A percentile compares a stretch with the other conserved stretches of the same genome.
Evolutionary conservation across 2,113 vertebrate genomes (phyloP).

Genomic region (Hypanus sabinus): DNA sequence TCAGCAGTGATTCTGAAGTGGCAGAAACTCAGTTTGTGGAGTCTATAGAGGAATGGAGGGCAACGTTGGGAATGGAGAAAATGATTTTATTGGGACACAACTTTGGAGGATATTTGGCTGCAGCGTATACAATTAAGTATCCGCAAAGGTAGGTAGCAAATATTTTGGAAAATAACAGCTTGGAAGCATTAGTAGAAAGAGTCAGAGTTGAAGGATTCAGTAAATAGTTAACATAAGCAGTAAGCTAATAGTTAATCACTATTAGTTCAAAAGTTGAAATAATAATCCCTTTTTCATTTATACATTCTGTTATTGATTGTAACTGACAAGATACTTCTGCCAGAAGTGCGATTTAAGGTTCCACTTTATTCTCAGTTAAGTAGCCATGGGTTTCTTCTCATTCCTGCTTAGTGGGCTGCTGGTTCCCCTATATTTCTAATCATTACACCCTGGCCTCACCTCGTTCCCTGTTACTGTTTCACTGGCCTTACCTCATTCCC

Average conservation of each 20-base stretch:
- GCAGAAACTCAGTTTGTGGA: conserved; percentile 88
- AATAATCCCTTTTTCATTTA: not conserved
- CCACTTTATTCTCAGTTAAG: no score
- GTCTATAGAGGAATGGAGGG: conserved; percentile 86
- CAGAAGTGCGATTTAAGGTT: no score
- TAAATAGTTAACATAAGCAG: not conserved
- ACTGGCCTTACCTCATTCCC: no score
- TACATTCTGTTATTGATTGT: not conserved
- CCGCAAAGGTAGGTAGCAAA: conserved; percentile 68
- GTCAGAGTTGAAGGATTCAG: not conserved
- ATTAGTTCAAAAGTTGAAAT: not conserved
- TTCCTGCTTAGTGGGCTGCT: not conserved
- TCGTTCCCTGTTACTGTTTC: not conserved
- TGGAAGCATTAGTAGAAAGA: not conserved
- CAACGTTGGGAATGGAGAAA: conserved; percentile 66
- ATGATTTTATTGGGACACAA: conserved; percentile 92
- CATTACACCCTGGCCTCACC: not conserved
- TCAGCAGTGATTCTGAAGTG: conserved; percentile 66
- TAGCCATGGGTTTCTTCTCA: not conserved
- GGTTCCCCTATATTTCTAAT: not conserved
- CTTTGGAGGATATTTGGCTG: conserved; percentile 82
- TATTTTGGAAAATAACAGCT: conserved; percentile 26
- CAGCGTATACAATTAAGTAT: conserved; percentile 78
- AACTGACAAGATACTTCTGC: not conserved
- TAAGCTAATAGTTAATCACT: not conserved